Conservation (phyloP, 2,888 invertebrate species). For the Endomychus coccineus region DNA sequence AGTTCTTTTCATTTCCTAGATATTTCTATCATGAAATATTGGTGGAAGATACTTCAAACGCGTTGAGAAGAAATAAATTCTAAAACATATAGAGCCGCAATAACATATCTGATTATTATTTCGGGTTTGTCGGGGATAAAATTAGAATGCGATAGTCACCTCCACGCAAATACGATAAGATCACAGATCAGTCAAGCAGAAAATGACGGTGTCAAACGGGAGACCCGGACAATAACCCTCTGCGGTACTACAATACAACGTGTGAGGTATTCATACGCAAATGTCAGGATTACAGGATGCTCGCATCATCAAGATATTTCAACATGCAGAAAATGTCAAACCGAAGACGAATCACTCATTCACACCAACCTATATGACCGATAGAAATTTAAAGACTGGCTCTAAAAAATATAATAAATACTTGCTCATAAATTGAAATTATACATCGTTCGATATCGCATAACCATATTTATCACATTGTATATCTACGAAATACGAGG, state of each 20-base stretch:
- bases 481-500: too few species aligned
- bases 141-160: slow-evolving; percentile 31
- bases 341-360: slow-evolving; percentile 20
- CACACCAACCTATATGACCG: too few species aligned
- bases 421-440: background rate
- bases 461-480: too few species aligned
- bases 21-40: too few species aligned
- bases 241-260: slow-evolving; percentile 21
- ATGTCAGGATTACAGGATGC: slow-evolving; percentile 36
- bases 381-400: too few species aligned
- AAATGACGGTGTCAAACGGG: slow-evolving; percentile 45
- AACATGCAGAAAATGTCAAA: slow-evolving; percentile 17
- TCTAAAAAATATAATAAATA: too few species aligned
- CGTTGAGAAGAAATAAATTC: too few species aligned
- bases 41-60: too few species aligned
- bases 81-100: too few species aligned
- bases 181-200: slow-evolving; percentile 44
- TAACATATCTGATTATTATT: too few species aligned
- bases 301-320: slow-evolving; percentile 18
- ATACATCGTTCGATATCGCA: slow-evolving; percentile 1
- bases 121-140: slow-evolving; percentile 13
- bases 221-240: slow-evolving; percentile 39
- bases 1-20: too few species aligned
- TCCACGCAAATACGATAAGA: slow-evolving; percentile 37
- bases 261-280: slow-evolving; percentile 41